These are phyloP conservation scores for Caenorhabditis panamensis DNA, from an alignment of 2,888 invertebrate species.

Conservation along the genomic window DNA sequence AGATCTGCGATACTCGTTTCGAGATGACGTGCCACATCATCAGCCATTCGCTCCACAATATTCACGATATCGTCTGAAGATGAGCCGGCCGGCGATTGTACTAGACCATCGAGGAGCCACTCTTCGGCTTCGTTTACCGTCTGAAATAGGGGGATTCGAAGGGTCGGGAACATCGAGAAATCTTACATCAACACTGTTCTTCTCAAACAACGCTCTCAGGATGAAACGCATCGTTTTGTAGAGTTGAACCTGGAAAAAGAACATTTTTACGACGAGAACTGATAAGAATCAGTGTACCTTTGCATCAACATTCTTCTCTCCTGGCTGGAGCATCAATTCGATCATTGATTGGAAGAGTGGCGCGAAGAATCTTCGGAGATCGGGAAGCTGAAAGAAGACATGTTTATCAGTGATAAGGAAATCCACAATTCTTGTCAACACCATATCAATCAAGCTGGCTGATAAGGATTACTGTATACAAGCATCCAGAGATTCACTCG, in stretches of 20 bases:
- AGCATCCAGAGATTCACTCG: not conserved
- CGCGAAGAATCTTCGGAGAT: slow-evolving; percentile 55
- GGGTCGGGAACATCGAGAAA: not conserved
- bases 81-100: slow-evolving; percentile 11
- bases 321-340: slow-evolving; percentile 67
- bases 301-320: slow-evolving; percentile 61
- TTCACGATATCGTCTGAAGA: slow-evolving; percentile 58
- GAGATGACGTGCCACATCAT: slow-evolving; percentile 59
- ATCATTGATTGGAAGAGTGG: slow-evolving; percentile 66
- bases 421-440: slow-evolving; percentile 12
- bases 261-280: not conserved
- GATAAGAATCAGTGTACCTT: slow-evolving; percentile 43
- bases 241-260: slow-evolving; percentile 56
- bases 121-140: slow-evolving; percentile 52
- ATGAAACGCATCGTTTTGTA: slow-evolving; percentile 63
- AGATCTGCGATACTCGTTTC: slow-evolving; percentile 58
- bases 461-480: slow-evolving; percentile 3
- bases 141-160: slow-evolving; percentile 33
- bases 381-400: slow-evolving; percentile 54
- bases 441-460: slow-evolving; percentile 39
- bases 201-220: slow-evolving; percentile 59
- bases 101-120: slow-evolving; percentile 55
- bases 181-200: slow-evolving; percentile 42
- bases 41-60: slow-evolving; percentile 58
- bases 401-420: slow-evolving; percentile 2